Evolutionary conservation across 2,888 invertebrate genomes (phyloP).

Genomic region (Papilio protenor): DNA sequence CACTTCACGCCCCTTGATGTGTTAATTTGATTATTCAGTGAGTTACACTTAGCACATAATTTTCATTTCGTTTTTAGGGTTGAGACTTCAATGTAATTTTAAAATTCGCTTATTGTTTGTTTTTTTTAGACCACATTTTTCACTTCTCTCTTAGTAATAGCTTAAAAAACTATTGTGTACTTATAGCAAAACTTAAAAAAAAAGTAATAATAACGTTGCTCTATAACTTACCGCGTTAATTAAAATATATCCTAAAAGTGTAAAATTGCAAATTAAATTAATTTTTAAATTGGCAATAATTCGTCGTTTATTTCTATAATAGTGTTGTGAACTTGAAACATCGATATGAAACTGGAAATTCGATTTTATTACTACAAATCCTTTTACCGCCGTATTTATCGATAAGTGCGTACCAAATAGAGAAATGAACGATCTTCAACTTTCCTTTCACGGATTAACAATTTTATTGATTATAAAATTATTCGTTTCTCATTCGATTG

Average conservation of each 20-base stretch:
- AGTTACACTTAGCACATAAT: neutral
- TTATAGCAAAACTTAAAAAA: too few relatives aligned
- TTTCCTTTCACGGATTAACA: constrained; percentile 36
- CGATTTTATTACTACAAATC: constrained; percentile 28
- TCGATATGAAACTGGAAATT: constrained; percentile 11
- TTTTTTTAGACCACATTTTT: neutral
- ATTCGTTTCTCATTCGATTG: constrained; percentile 20
- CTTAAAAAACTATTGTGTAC: too few relatives aligned
- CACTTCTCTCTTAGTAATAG: too few relatives aligned
- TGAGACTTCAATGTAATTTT: neutral
- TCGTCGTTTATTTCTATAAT: neutral
- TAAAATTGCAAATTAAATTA: too few relatives aligned
- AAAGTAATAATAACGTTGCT: too few relatives aligned
- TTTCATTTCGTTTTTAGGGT: neutral
- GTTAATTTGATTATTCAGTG: neutral
- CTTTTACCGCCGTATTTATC: constrained; percentile 29
- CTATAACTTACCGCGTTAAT: too few relatives aligned
- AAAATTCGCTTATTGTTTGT: neutral
- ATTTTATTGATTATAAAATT: constrained; percentile 38
- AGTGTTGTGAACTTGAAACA: constrained; percentile 28
- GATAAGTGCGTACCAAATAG: constrained; percentile 35
- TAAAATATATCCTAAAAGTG: too few relatives aligned
- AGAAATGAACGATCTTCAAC: constrained; percentile 24
- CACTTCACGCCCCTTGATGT: constrained; percentile 33
- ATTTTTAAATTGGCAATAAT: constrained; percentile 11